Conservation (phyloP, 2,113 vertebrate genomes). For the Sakesphorus luctuosus region DNA sequence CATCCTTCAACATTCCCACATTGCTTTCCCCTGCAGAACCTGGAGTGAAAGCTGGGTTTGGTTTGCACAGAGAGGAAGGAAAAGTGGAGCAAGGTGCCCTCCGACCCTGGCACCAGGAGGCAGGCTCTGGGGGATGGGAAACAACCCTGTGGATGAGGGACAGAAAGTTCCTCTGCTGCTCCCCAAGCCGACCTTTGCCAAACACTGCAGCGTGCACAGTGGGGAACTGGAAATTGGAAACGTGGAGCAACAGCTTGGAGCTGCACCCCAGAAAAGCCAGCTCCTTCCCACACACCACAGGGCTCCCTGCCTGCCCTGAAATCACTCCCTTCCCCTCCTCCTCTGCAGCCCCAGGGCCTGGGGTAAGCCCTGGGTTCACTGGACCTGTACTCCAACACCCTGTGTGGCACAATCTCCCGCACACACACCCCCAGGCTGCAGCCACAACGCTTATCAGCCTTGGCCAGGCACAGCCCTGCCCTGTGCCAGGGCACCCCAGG, state of each 20-base stretch:
- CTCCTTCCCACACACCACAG: background rate
- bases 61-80: background rate
- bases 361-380: background rate
- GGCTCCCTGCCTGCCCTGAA: background rate
- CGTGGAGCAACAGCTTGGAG: background rate
- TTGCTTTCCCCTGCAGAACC: rapidly evolving
- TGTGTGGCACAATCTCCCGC: rapidly evolving
- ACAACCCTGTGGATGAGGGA: background rate
- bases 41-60: background rate
- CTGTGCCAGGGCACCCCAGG: rapidly evolving
- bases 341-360: background rate
- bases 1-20: background rate
- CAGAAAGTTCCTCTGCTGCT: background rate
- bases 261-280: background rate
- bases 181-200: background rate
- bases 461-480: background rate
- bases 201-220: rapidly evolving
- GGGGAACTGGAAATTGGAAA: background rate
- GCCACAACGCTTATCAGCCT: background rate
- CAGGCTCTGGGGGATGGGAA: rapidly evolving
- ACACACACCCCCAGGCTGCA: rapidly evolving
- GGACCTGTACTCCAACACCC: background rate
- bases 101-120: rapidly evolving
- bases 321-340: background rate
- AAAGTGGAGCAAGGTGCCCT: background rate